A percentile compares a stretch with the other conserved stretches of the same genome.
These are phyloP conservation scores for Hydropotes inermis DNA, from an alignment of 2,113 vertebrate species.

Conservation along the genomic window DNA sequence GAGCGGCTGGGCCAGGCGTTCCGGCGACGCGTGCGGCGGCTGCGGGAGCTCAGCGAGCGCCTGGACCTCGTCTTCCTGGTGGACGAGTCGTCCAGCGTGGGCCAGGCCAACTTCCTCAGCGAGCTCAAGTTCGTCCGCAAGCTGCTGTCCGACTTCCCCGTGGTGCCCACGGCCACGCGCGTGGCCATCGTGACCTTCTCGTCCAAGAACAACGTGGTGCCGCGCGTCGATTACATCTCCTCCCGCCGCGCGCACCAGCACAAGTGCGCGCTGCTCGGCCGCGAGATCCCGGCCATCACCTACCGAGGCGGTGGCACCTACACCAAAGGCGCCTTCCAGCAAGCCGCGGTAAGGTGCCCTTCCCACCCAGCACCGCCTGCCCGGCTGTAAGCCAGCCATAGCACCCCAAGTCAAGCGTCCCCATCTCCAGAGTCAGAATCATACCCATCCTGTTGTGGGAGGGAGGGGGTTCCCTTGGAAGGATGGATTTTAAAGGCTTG, in stretches of 20 bases:
- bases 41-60: constrained; percentile 88
- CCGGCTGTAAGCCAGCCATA: background rate
- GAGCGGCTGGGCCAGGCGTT: constrained; percentile 92
- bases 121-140: constrained; percentile 96
- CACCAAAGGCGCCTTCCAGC: constrained; percentile 97
- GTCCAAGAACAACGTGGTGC: constrained; percentile 94
- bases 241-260: constrained; percentile 90
- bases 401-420: background rate
- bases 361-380: background rate
- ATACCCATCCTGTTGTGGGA: background rate
- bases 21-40: constrained; percentile 90
- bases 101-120: constrained; percentile 92
- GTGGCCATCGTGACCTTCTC: constrained; percentile 97
- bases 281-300: constrained; percentile 94
- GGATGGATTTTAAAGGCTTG: background rate
- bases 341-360: constrained; percentile 91
- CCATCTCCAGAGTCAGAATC: background rate
- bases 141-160: constrained; percentile 97
- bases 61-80: constrained; percentile 97
- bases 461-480: background rate
- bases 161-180: constrained; percentile 92
- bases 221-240: constrained; percentile 95
- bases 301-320: constrained; percentile 97
- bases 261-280: constrained; percentile 95
- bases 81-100: constrained; percentile 97